Evolutionary conservation across 1,140 invertebrate species (phyloP).

Genomic region (Lasaia peninsularis): DNA sequence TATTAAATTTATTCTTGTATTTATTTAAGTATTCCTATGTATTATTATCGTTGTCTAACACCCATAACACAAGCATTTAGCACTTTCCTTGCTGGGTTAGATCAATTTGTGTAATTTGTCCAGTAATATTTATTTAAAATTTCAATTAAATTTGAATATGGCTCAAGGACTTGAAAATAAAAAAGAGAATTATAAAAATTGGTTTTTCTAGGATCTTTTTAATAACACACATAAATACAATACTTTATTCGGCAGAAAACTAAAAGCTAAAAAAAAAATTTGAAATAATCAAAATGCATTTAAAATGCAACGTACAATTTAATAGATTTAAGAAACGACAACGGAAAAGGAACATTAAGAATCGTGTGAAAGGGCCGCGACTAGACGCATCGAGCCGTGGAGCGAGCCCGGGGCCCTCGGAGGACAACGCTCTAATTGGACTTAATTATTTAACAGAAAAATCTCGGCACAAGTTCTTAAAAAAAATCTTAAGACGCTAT

Average conservation of each 20-base stretch:
- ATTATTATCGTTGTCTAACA: too few relatives aligned
- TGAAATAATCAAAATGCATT: not conserved
- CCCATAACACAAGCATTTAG: too few relatives aligned
- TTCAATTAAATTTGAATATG: too few relatives aligned
- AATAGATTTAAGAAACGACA: slow-evolving; percentile 22
- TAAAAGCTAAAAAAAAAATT: not conserved
- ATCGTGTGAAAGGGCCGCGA: slow-evolving; percentile 50
- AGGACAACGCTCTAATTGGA: slow-evolving; percentile 45
- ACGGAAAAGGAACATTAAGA: slow-evolving; percentile 38
- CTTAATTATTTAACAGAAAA: slow-evolving; percentile 44
- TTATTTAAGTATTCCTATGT: too few relatives aligned
- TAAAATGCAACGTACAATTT: not conserved
- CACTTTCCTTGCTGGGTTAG: too few relatives aligned
- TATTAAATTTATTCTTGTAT: too few relatives aligned
- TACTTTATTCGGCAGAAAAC: too few relatives aligned
- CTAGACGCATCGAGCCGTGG: slow-evolving; percentile 37
- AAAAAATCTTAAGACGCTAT: not conserved
- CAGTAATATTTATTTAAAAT: too few relatives aligned
- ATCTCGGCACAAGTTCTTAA: slow-evolving; percentile 21
- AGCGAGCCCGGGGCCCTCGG: slow-evolving; percentile 35
- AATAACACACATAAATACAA: not conserved
- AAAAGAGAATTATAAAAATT: too few relatives aligned
- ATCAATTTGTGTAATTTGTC: too few relatives aligned
- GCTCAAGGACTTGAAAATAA: too few relatives aligned
- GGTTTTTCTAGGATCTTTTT: too few relatives aligned